Conservation (phyloP, 2,113 vertebrate species). For the Probosciger aterrimus region DNA sequence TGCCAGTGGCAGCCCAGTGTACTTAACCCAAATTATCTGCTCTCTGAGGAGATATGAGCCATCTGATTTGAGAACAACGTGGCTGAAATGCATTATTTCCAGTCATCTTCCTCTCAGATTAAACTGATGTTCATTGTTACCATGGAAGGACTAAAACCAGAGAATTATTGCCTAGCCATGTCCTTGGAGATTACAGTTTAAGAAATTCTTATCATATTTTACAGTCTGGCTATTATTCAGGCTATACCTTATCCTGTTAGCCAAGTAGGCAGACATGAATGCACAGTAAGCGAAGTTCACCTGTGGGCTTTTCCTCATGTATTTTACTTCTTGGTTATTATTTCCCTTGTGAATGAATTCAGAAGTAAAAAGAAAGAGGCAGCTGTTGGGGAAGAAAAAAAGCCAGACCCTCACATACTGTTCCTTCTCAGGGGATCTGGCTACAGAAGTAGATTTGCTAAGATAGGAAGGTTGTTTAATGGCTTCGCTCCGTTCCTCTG, state of each 20-base stretch:
- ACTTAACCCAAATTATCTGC: constrained; percentile 10
- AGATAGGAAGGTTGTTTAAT: background rate
- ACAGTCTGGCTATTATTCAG: background rate
- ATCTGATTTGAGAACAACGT: background rate
- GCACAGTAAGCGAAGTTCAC: background rate
- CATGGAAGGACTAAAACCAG: background rate
- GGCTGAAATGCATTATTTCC: constrained; percentile 25
- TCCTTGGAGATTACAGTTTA: background rate
- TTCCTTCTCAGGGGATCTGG: background rate
- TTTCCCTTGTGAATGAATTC: background rate
- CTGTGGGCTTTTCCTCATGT: background rate
- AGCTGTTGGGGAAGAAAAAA: background rate
- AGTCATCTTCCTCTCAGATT: constrained; percentile 7
- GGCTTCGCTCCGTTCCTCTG: background rate
- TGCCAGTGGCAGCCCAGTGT: background rate
- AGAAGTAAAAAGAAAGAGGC: background rate
- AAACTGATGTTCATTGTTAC: background rate
- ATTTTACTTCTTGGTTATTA: background rate
- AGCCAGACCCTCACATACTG: background rate
- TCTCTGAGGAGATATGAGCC: background rate
- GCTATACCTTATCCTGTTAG: background rate
- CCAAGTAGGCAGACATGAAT: background rate
- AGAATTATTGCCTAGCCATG: background rate
- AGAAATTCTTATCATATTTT: background rate
- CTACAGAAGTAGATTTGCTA: background rate